These are phyloP conservation scores for Nomada lathburiana DNA, from an alignment of 2,888 invertebrate genomes.

Conservation along the genomic window DNA sequence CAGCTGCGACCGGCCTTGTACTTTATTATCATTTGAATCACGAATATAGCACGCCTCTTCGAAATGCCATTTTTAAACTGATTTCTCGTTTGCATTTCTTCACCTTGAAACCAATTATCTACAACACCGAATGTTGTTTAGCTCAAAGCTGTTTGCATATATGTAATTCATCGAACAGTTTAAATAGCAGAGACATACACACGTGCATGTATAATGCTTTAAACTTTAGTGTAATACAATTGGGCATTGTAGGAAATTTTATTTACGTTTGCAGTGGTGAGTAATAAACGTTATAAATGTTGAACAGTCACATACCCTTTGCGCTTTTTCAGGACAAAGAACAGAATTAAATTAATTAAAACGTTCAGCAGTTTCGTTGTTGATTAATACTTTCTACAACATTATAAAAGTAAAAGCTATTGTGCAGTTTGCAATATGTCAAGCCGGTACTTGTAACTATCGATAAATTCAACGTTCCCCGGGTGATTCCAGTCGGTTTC, in stretches of 20 bases:
- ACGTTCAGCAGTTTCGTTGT: not conserved
- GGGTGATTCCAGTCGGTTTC: slow-evolving; percentile 1
- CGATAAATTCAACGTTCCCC: slow-evolving; percentile 14
- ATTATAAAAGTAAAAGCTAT: not conserved
- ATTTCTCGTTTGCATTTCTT: not conserved
- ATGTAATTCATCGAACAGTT: not conserved
- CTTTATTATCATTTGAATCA: slow-evolving; percentile 59
- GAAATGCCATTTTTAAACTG: slow-evolving; percentile 11
- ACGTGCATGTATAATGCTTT: too few species aligned
- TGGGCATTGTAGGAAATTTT: too few species aligned
- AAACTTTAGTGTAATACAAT: too few species aligned
- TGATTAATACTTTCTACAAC: not conserved
- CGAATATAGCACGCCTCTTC: slow-evolving; percentile 18
- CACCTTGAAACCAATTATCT: not conserved
- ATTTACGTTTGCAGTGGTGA: too few species aligned
- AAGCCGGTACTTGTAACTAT: not conserved
- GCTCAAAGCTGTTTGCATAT: too few species aligned
- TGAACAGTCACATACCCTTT: too few species aligned
- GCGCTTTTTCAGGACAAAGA: too few species aligned
- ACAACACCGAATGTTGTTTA: not conserved
- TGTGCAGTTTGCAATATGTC: not conserved
- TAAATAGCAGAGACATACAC: not conserved
- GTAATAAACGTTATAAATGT: too few species aligned
- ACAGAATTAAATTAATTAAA: not conserved
- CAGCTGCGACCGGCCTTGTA: slow-evolving; percentile 49